Evolutionary conservation across 2,113 vertebrate species (phyloP), one percentile per base, ranked within the genome.

Genomic region (Elachura formosa): DNA sequence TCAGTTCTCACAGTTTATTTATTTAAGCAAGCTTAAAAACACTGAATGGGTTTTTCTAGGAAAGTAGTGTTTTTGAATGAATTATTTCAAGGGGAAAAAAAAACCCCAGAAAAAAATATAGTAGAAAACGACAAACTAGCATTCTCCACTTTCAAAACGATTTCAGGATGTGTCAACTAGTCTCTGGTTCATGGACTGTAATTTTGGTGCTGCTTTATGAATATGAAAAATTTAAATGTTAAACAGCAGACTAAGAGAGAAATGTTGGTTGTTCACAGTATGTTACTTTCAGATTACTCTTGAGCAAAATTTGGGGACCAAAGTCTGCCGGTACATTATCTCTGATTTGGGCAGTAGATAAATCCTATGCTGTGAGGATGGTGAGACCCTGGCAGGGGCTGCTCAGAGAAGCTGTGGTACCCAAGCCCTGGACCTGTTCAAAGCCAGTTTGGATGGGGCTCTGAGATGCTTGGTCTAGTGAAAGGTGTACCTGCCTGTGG

Each of bases 261-360:
- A 19, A 2, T 43, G 31, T 13, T n/a, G 3, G 11, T 3, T 34
- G 17, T 36, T 81, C 2, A 0, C 9, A 41, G 4, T 6, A 12
- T 58, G 5, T 33, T 63, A 34, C 10, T 51, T 87, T 75, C 52
- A 84, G 40, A 51, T 46, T 46, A 12, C 1, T 84, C 29, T 75
- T 67, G 12, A 89, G 13, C 7, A 84, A 77, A 81, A 41, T 25
- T 25, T 67, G 9, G 4, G 6, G 10, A 48, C 54, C 12, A 31
- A 12, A 54, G 23, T 59, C 31, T 51, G 11, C 14, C 63, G 11
- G 10, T 11, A 40, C 12, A 21, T 56, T 74, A 48, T 45, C 56
- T 72, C 24, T 61, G 21, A 9, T 75, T 63, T 75, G 6, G 8
- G 25, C 46, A 46, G 17, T 2, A 68, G 18, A 41, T 34, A 68